Base-by-base conservation (phyloP, 2,113 vertebrate species). In the Lota lota region DNA sequence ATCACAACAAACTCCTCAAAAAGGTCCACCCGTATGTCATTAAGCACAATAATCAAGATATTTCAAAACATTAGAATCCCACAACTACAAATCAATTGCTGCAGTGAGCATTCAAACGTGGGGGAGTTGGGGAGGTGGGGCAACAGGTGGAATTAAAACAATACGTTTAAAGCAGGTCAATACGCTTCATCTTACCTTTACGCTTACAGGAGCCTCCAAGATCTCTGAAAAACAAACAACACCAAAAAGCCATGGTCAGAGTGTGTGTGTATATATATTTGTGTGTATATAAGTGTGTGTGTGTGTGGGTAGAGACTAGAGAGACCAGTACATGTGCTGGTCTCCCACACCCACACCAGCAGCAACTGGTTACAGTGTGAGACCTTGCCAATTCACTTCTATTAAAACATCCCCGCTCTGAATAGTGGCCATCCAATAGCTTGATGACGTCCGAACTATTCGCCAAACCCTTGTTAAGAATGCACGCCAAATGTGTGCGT, bases 151-250 rank as follows among this genome's bases (percentile, higher is more conserved):
- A 47, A 8, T 47, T 47, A 12, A 8, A 47, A 47, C 40, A 47
- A 47, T 14, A 47, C 40, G 12, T 47, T 47, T 47, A n/a, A 17
- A 53, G 51, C 12, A 53, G 51, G 51, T 17, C 16, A 6, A 56
- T 7, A 56, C 17, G 53, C 17, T n/a, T 14, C 22, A 20, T 60
- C 94, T 94, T 94, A 98, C 96, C 96, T 92, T 94, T 98, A 63
- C 94, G 93, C 80, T 92, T 96, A 8, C 94, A 95, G 5, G 88
- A 83, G 74, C 94, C 93, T 22, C 89, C 87, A 88, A 93, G 94
- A 73, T 97, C 95, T 89, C 96, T 97, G 90, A 81, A 95, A 96
- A 94, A 89, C 72, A 96, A 94, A 84, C 94, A 96, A 93, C 94
- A 97, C 83, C 93, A 96, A 73, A 97, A 77, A 87, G 94, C 89